Conservation (phyloP, 2,888 invertebrate genomes). For the Andrena camellia region DNA sequence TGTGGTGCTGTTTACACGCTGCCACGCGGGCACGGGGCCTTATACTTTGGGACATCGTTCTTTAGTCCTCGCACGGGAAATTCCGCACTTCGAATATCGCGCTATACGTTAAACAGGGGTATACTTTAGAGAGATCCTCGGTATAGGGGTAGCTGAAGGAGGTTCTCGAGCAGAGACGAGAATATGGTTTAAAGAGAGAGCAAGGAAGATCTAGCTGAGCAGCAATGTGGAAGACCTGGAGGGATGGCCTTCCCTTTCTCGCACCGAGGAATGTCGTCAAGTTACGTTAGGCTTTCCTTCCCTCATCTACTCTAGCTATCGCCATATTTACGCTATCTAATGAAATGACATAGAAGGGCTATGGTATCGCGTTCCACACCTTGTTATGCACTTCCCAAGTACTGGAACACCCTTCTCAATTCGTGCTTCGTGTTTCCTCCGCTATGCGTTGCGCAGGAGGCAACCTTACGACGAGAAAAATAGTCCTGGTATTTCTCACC, state of each 20-base stretch:
- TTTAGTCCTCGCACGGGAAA: conserved; percentile 48
- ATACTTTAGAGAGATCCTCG: conserved; percentile 75
- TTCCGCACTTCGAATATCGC: conserved; percentile 65
- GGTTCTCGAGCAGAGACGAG: conserved; percentile 58
- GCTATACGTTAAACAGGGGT: conserved; percentile 66
- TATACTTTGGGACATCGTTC: conserved; percentile 12
- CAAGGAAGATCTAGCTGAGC: not conserved
- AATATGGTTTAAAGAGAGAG: conserved; percentile 21
- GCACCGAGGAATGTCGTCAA: conserved; percentile 74
- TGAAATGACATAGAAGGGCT: conserved; percentile 76
- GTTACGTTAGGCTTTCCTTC: conserved; percentile 79
- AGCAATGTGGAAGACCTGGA: conserved; percentile 51
- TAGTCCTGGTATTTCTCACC: conserved; percentile 35
- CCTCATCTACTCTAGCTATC: conserved; percentile 30
- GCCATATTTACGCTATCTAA: conserved; percentile 75
- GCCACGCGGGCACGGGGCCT: conserved; percentile 4
- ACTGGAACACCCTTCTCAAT: conserved; percentile 24
- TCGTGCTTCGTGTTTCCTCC: conserved; percentile 8
- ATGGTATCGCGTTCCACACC: conserved; percentile 28
- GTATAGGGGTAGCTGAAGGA: conserved; percentile 58
- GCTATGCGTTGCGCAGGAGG: not conserved
- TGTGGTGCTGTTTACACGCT: not conserved
- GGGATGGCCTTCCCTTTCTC: conserved; percentile 36
- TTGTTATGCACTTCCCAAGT: conserved; percentile 14
- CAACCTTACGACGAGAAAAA: conserved; percentile 51